A percentile compares a stretch with the other conserved stretches of the same genome.
Evolutionary conservation across 2,797 vertebrate species (phyloP).

Genomic region (Eutrigla gurnardus): DNA sequence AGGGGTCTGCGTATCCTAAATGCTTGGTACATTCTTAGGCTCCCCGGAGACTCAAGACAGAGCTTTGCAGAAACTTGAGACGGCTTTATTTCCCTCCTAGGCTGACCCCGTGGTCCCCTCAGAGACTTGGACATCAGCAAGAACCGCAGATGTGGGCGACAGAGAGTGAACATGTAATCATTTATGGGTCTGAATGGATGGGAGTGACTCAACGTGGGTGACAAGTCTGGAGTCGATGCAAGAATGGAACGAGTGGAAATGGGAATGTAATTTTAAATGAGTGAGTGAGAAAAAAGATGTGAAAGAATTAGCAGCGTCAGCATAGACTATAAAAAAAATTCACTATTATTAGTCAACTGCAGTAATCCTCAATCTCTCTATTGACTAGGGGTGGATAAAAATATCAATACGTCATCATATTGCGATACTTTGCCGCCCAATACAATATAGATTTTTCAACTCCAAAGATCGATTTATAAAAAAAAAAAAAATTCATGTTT

Average conservation of each 20-base stretch:
- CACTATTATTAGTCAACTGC: conserved; percentile 4
- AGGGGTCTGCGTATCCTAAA: conserved; percentile 44
- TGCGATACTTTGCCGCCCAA: too few species aligned
- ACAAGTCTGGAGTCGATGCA: not conserved
- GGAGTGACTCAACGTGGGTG: not conserved
- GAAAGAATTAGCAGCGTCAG: too few species aligned
- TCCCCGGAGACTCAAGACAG: conserved; percentile 51
- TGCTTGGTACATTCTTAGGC: conserved; percentile 54
- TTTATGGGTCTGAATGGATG: not conserved
- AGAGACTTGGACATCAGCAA: conserved; percentile 20
- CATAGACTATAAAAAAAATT: not conserved
- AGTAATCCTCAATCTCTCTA: conserved; percentile 26
- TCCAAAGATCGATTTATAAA: too few species aligned
- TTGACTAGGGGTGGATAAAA: not conserved
- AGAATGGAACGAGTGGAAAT: conserved; percentile 4
- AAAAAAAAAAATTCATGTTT: too few species aligned
- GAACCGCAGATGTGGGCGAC: conserved; percentile 4
- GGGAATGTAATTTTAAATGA: not conserved
- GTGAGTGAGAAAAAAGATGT: not conserved
- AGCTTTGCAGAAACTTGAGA: conserved; percentile 57
- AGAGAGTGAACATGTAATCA: not conserved
- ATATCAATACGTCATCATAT: too few species aligned
- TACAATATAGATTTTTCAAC: too few species aligned
- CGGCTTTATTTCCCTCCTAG: conserved; percentile 40
- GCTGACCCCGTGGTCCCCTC: conserved; percentile 31